Evolutionary conservation across 2,888 invertebrate species (phyloP).

Genomic region (Isoperla grammatica): DNA sequence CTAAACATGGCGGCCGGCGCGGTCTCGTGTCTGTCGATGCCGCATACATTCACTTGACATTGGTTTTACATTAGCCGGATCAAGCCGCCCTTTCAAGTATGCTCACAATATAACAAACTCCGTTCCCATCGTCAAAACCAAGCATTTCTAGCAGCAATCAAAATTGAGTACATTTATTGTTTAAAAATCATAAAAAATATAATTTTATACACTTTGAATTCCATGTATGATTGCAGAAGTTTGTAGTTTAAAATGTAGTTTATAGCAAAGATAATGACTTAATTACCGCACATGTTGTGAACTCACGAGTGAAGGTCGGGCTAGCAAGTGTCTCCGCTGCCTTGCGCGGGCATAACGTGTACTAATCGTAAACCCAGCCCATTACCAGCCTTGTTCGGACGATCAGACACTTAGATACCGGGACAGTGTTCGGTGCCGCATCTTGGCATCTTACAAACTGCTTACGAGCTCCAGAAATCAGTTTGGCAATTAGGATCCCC

Average conservation of each 20-base stretch:
- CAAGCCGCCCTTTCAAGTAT: not conserved
- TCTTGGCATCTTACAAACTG: slow-evolving; percentile 14
- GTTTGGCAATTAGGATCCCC: not conserved
- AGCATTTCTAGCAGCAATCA: too few species aligned
- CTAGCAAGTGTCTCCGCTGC: too few species aligned
- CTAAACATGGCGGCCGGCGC: not conserved
- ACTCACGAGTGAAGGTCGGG: too few species aligned
- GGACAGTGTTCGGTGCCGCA: not conserved
- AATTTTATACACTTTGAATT: too few species aligned
- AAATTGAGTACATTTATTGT: too few species aligned
- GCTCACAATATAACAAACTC: not conserved
- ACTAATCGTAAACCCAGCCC: slow-evolving; percentile 3
- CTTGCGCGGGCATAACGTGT: too few species aligned
- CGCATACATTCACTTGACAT: slow-evolving; percentile 21
- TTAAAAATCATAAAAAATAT: too few species aligned
- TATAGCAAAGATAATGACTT: too few species aligned
- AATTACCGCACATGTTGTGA: too few species aligned
- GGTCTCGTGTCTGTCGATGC: not conserved
- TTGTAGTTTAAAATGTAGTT: too few species aligned
- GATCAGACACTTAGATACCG: not conserved
- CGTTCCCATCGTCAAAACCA: too few species aligned
- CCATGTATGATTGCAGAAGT: too few species aligned
- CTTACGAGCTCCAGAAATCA: slow-evolving; percentile 6
- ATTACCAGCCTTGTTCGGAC: not conserved
- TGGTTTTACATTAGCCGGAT: slow-evolving; percentile 25